phyloP scores from a whole-genome alignment of 53 echinoderm and acorn worm species.

The Echinometra lucunter region DNA sequence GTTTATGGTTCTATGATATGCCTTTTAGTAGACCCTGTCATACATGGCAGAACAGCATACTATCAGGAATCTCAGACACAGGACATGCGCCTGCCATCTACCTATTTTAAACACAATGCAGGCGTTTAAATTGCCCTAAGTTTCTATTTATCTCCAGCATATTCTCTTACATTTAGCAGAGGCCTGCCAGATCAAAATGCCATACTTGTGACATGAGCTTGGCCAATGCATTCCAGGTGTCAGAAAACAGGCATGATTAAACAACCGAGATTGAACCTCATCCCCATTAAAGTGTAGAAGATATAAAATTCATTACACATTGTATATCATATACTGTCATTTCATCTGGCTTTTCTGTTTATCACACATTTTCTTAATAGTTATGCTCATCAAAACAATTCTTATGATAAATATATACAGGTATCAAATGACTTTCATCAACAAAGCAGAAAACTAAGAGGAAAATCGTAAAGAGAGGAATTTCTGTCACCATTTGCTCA shows the following conservation, averaged over 20 bases:
- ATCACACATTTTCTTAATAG: too few relatives aligned
- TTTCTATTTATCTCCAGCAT: constrained; percentile 28
- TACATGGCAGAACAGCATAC: background rate
- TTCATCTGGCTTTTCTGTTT: too few relatives aligned
- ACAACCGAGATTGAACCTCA: background rate
- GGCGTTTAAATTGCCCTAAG: background rate
- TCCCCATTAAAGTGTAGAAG: background rate
- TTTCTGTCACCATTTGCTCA: too few relatives aligned
- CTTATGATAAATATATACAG: too few relatives aligned
- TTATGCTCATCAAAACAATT: too few relatives aligned
- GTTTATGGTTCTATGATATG: background rate
- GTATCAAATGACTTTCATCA: too few relatives aligned
- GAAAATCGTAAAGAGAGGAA: too few relatives aligned
- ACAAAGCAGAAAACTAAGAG: too few relatives aligned
- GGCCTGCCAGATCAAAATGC: constrained; percentile 11
- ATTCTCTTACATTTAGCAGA: background rate
- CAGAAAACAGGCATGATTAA: constrained; percentile 8
- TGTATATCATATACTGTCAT: too few relatives aligned
- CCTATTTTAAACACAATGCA: constrained; percentile 24
- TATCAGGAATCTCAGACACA: background rate
- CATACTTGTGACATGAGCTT: constrained; percentile 24
- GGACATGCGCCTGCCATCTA: background rate
- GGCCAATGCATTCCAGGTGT: constrained; percentile 20
- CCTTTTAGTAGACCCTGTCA: background rate
- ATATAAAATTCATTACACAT: background rate